These are phyloP conservation scores for Drosophila heteroneura DNA, from an alignment of 2,888 invertebrate genomes.

Conservation along the genomic window DNA sequence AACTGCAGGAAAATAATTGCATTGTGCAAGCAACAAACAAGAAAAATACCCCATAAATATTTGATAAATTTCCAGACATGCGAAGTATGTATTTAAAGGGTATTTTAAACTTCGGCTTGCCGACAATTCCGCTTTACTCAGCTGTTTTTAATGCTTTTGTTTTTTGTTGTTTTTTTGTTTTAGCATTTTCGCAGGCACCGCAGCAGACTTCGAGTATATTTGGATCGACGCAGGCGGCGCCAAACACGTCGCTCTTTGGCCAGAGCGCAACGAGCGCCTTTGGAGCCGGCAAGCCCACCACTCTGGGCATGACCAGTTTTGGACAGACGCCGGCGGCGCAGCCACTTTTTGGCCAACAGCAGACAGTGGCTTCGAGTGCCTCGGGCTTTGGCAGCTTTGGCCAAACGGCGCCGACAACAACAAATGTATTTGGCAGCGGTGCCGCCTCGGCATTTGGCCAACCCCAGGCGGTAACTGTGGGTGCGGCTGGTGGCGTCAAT, in stretches of 20 bases:
- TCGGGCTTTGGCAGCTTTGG: constrained; percentile 88
- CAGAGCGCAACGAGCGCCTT: constrained; percentile 88
- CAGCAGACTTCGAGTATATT: constrained; percentile 88
- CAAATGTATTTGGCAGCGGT: constrained; percentile 86
- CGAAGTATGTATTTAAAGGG: not conserved
- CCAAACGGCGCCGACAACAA: constrained; percentile 86
- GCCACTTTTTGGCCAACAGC: constrained; percentile 87
- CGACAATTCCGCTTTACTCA: not conserved
- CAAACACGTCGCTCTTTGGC: constrained; percentile 88
- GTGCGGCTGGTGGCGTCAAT: constrained; percentile 68
- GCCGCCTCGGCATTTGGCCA: constrained; percentile 82
- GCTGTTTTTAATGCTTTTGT: not conserved
- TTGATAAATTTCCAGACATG: not conserved
- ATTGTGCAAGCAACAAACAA: not conserved
- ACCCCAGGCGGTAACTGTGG: constrained; percentile 64
- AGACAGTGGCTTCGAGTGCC: constrained; percentile 83
- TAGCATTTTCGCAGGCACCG: constrained; percentile 84
- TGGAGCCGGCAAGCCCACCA: constrained; percentile 86
- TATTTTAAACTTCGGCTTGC: not conserved
- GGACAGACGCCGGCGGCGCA: constrained; percentile 82
- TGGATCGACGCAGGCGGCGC: constrained; percentile 85
- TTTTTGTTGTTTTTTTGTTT: not conserved
- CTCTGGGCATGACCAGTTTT: constrained; percentile 78
- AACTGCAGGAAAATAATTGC: not conserved
- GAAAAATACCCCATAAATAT: not conserved